Base-by-base conservation (phyloP, 2,888 invertebrate species). In the Venusia cambrica region DNA sequence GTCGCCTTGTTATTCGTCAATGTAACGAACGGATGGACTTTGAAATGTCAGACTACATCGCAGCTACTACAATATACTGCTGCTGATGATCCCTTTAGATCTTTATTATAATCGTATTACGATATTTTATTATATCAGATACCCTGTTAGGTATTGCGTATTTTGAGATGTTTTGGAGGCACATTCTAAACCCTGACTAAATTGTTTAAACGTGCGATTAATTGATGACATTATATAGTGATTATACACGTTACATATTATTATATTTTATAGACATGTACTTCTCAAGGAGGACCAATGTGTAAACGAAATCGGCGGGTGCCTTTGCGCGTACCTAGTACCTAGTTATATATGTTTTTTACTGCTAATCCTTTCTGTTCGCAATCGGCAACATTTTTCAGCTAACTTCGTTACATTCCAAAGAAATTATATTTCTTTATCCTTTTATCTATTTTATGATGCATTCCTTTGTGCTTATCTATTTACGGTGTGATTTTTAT, bases 381-480 rank as follows among this genome's bases (percentile, higher is more conserved):
- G 39, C 51, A 34, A 45, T 52, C 51, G 31, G 45, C 29, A 44
- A 42, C 30, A 46, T 39, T 11, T 38, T 40, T 48, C 54, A 39
- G 39, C 45, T 54, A 67, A 59, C 81, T 84, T 85, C 84, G 66
- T 73, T 65, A 85, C 84, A 85, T 85, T 85, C 85, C 85, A 85
- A 81, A 79, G 76, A 81, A 75, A 43, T 43, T 16, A 20, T 72
- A 68, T 68, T 53, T 71, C 62, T 71, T 71, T 68, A 64, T 63
- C 64, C 57, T 68, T n/a, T 63, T 64, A 51, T 62, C 62, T 60
- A 70, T 59, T 69, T 63, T 46, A 56, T n/a, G 57, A 71, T 73
- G 65, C 84, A 84, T 85, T 84, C 84, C 83, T 57, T 39, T 51
- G 47, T 57, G 62, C 60, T 65, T 56, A 56, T 48, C 59, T 62